A percentile compares a stretch with the other conserved stretches of the same genome.
phyloP scores from a whole-genome alignment of 2,888 invertebrate species.

The Notodromas monacha region DNA sequence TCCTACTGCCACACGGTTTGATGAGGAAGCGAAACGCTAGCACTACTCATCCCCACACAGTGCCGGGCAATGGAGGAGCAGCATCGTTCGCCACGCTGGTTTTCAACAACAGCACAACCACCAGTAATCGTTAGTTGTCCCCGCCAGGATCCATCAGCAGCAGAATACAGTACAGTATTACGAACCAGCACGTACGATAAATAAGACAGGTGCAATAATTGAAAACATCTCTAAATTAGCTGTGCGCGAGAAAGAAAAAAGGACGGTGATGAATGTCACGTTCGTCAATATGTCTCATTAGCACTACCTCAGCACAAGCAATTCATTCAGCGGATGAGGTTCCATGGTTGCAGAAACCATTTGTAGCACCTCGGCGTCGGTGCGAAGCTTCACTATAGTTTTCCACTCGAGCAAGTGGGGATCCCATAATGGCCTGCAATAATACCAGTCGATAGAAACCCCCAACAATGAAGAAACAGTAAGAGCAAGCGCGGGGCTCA shows the following conservation, averaged over 20 bases:
- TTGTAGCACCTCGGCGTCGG: slow-evolving; percentile 58
- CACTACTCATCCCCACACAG: slow-evolving; percentile 45
- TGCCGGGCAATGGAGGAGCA: slow-evolving; percentile 28
- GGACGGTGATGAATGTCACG: too few species aligned
- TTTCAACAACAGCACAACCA: slow-evolving; percentile 54
- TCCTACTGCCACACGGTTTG: slow-evolving; percentile 66
- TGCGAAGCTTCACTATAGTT: slow-evolving; percentile 41
- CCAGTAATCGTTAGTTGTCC: slow-evolving; percentile 36
- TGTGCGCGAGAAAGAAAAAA: too few species aligned
- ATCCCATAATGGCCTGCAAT: slow-evolving; percentile 49
- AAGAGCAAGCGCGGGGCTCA: too few species aligned
- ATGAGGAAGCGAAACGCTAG: slow-evolving; percentile 69
- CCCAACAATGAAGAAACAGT: too few species aligned
- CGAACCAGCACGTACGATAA: too few species aligned
- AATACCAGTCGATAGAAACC: too few species aligned
- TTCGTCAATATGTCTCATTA: too few species aligned
- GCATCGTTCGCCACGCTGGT: slow-evolving; percentile 52
- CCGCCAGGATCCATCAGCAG: slow-evolving; percentile 54
- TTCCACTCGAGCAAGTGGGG: slow-evolving; percentile 46
- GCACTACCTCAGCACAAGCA: slow-evolving; percentile 55
- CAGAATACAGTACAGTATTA: too few species aligned
- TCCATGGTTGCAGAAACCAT: slow-evolving; percentile 40
- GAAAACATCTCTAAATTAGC: too few species aligned
- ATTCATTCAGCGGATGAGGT: slow-evolving; percentile 46
- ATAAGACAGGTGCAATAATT: too few species aligned